Conservation (phyloP, 2,113 vertebrate species). For the Passer montanus region DNA sequence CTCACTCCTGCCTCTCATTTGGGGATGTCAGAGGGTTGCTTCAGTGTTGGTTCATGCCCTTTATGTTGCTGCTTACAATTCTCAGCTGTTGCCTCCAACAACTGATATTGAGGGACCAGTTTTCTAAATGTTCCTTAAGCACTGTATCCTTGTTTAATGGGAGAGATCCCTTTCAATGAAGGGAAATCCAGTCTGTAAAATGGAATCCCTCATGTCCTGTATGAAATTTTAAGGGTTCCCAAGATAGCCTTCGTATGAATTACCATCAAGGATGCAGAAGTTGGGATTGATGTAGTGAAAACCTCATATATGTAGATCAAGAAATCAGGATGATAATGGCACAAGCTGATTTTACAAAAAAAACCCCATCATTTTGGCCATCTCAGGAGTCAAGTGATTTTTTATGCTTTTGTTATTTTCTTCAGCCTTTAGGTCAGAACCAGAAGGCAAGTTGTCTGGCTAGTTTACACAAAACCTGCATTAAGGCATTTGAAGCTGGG, state of each 20-base stretch:
- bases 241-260: not conserved
- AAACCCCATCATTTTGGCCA: not conserved
- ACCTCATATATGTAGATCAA: not conserved
- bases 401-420: not conserved
- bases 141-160: not conserved
- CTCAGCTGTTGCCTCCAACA: not conserved
- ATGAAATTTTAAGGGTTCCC: not conserved
- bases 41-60: not conserved
- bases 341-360: not conserved
- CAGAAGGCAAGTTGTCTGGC: not conserved
- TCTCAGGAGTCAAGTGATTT: not conserved
- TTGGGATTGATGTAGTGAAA: not conserved
- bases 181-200: not conserved
- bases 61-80: not conserved
- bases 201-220: not conserved
- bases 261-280: not conserved
- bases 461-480: not conserved
- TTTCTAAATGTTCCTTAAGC: not conserved
- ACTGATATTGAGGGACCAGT: not conserved
- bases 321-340: not conserved
- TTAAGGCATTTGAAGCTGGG: not conserved
- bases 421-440: not conserved
- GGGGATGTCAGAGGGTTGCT: not conserved
- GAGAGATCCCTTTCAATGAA: not conserved
- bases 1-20: not conserved